Evolutionary conservation across 2,113 vertebrate genomes (phyloP).

Genomic region (Prinia subflava): DNA sequence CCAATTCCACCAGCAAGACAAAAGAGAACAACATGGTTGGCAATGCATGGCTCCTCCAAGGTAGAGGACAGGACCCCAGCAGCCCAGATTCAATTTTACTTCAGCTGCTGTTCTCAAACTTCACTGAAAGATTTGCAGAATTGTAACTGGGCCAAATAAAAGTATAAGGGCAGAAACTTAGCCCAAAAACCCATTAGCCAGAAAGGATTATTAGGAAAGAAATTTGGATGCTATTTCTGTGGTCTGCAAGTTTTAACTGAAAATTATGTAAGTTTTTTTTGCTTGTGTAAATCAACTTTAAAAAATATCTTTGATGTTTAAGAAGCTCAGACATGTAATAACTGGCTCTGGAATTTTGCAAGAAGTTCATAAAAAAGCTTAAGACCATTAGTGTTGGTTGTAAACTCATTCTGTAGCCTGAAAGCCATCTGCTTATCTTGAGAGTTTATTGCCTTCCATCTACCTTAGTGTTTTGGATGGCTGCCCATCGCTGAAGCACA

Average conservation of each 20-base stretch:
- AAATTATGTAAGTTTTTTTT: constrained; percentile 9
- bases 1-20: neutral
- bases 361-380: neutral
- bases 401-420: neutral
- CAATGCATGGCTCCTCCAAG: neutral
- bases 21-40: neutral
- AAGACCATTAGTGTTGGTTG: neutral
- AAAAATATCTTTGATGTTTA: constrained; percentile 24
- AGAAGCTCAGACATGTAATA: neutral
- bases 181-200: neutral
- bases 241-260: constrained; percentile 21
- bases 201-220: neutral
- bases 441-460: constrained; percentile 5
- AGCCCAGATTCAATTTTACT: neutral
- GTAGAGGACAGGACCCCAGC: neutral
- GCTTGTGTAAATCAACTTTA: neutral
- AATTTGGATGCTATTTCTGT: neutral
- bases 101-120: neutral
- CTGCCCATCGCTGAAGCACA: neutral
- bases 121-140: neutral
- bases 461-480: constrained; percentile 3
- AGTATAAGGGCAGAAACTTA: neutral
- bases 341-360: neutral
- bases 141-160: neutral
- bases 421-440: constrained; percentile 12